A percentile compares a stretch with the other conserved stretches of the same genome.
phyloP scores from a whole-genome alignment of 2,888 invertebrate genomes.

The Bimastos eiseni region DNA sequence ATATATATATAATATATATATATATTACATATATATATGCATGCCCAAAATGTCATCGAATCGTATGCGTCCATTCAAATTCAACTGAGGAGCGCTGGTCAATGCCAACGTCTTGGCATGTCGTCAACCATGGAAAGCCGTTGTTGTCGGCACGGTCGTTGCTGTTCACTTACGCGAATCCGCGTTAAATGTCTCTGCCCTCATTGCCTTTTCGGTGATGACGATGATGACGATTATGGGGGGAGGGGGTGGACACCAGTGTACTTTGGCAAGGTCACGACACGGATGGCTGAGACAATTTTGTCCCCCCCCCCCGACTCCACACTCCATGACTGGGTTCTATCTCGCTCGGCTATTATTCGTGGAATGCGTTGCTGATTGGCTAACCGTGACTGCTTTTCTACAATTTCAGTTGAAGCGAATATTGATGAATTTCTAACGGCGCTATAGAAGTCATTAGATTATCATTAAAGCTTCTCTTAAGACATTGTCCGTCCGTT shows the following conservation, averaged over 20 bases:
- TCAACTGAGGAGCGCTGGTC: too few species aligned
- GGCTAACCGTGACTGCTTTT: neutral
- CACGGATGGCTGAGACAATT: neutral
- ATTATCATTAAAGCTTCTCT: neutral
- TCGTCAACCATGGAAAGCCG: neutral
- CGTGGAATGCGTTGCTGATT: neutral
- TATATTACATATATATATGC: too few species aligned
- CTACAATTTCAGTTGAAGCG: too few species aligned
- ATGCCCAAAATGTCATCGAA: too few species aligned
- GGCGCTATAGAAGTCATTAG: too few species aligned
- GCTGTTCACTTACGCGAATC: neutral
- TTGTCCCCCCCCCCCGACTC: too few species aligned
- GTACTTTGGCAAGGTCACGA: neutral
- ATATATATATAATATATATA: too few species aligned
- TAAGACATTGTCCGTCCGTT: neutral
- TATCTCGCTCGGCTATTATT: neutral
- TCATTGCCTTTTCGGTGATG: neutral
- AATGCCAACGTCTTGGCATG: neutral
- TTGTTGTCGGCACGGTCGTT: neutral
- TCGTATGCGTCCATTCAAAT: neutral
- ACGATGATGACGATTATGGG: neutral
- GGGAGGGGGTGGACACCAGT: neutral
- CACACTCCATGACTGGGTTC: too few species aligned
- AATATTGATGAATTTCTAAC: too few species aligned
- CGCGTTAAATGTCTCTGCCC: slow-evolving; percentile 13